Evolutionary conservation across 1,140 invertebrate species (phyloP).

Genomic region (Eriocheir sinensis): DNA sequence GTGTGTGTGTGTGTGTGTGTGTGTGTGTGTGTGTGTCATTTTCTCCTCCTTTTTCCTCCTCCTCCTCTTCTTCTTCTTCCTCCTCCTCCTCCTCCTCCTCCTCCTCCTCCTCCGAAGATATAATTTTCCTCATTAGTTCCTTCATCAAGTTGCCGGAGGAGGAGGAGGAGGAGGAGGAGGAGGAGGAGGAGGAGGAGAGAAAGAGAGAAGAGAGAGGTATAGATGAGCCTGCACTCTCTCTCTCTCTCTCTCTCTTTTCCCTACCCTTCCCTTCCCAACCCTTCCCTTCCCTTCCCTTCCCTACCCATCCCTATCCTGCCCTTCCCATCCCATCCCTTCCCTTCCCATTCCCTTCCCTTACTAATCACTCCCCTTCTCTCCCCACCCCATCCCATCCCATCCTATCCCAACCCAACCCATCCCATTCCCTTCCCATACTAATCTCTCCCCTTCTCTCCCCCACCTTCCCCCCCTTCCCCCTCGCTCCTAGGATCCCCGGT

Average conservation of each 20-base stretch:
- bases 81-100: too few relatives aligned
- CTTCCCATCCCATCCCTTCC: neutral
- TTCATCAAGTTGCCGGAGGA: too few relatives aligned
- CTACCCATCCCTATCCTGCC: neutral
- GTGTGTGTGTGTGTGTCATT: too few relatives aligned
- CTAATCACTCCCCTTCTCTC: constrained; percentile 32
- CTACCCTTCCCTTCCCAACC: neutral
- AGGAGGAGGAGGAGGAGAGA: neutral
- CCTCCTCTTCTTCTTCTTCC: too few relatives aligned
- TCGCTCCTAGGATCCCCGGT: constrained; percentile 87
- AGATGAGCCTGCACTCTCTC: neutral
- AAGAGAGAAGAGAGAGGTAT: constrained; percentile 6
- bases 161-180: neutral
- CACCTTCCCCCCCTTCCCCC: constrained; percentile 50
- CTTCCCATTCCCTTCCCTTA: constrained; percentile 21
- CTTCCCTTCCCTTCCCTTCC: neutral
- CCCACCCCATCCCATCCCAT: neutral
- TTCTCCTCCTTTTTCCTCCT: too few relatives aligned
- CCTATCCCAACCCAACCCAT: neutral
- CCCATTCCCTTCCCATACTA: neutral
- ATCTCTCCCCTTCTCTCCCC: neutral
- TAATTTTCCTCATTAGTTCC: too few relatives aligned
- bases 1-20: too few relatives aligned
- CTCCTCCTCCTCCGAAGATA: neutral
- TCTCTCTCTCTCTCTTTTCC: neutral